Base-by-base conservation (phyloP, 2,888 invertebrate species). In the Tortrix viridana region DNA sequence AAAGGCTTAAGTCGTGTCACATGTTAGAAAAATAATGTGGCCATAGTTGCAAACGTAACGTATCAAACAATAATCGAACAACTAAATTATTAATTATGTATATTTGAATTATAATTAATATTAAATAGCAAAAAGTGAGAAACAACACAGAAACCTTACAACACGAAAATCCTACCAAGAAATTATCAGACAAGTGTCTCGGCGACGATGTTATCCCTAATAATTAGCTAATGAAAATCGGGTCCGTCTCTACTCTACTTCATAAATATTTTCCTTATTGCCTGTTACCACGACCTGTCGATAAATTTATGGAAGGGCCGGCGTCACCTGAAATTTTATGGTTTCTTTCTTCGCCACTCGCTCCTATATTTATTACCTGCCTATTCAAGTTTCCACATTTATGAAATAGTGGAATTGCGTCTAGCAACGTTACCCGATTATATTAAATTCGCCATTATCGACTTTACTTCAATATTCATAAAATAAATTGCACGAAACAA, bases 201-300 rank as follows among this genome's bases (percentile, higher is more conserved):
- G 52, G 66, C 60, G 56, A 58, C 53, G 50, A 46, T 48, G 46
- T 60, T 64, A 67, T 66, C 50, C 69, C 63, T 67, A 80, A 81
- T 88, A 89, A 89, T 90, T 90, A 89, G 84, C 85, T 89, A 88
- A 89, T 89, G 89, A 89, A 86, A 86, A 80, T 86, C 81, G 84
- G 80, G 77, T 79, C 75, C 74, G 76, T 70, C 75, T 73, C 77
- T 74, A 81, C 83, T 86, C 84, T 82, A 81, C 85, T 86, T 88
- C 85, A 89, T 89, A 91, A 90, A 91, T 91, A 90, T 88, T 88
- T 86, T 84, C 85, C 82, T 89, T 88, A 89, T 88, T 84, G 88
- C 87, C 89, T 82, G 86, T 85, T 89, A 86, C 89, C 89, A 89
- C 89, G 90, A 88, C 82, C 88, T 88, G 86, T 86, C 89, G 86